phyloP scores from a whole-genome alignment of 2,797 vertebrate species.

The Muscicapa striata region DNA sequence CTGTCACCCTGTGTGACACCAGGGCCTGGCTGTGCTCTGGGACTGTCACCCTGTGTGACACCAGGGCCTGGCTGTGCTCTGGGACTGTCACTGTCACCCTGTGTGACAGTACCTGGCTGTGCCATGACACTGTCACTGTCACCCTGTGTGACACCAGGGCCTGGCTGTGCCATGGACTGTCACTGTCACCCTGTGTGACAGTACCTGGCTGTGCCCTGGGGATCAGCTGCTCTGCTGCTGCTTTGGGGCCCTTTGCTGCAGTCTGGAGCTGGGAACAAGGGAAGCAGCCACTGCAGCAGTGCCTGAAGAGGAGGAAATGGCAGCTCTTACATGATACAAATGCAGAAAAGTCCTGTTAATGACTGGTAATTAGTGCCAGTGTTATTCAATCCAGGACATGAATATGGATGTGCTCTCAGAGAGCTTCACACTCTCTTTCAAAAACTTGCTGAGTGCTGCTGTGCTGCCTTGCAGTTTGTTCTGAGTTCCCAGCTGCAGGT shows the following conservation, averaged over 20 bases:
- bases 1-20: background rate
- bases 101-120: background rate
- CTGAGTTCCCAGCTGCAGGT: background rate
- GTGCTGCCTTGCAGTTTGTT: background rate
- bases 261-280: background rate
- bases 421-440: background rate
- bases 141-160: background rate
- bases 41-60: too few species aligned
- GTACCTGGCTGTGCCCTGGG: background rate
- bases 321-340: background rate
- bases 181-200: background rate
- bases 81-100: background rate
- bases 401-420: background rate
- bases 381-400: background rate
- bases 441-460: background rate
- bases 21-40: too few species aligned
- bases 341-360: background rate
- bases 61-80: background rate
- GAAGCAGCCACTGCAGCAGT: fast-evolving
- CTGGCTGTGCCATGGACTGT: background rate
- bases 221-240: background rate
- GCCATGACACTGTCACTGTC: too few species aligned
- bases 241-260: background rate
- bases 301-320: background rate
- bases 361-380: background rate